phyloP scores from a whole-genome alignment of 2,888 invertebrate genomes.

The Leucophora obtusa region DNA sequence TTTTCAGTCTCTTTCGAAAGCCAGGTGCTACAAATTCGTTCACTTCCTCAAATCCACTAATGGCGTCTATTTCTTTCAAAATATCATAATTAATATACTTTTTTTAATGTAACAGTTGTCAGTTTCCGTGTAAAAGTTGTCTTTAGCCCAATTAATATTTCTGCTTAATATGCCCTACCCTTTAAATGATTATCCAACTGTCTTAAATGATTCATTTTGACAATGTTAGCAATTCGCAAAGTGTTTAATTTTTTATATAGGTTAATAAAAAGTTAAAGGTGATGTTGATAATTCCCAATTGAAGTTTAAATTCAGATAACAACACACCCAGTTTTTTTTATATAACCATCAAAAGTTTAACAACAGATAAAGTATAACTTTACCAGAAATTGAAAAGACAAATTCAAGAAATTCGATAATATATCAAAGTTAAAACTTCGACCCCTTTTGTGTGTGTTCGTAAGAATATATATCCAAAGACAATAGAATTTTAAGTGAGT shows the following conservation, averaged over 20 bases:
- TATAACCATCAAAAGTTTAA: not conserved
- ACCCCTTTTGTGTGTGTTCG: conserved; percentile 2
- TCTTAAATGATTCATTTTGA: conserved; percentile 12
- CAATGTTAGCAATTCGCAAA: conserved; percentile 33
- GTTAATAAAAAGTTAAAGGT: not conserved
- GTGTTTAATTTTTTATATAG: not conserved
- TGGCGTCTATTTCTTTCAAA: too few species aligned
- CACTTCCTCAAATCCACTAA: too few species aligned
- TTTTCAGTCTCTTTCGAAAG: too few species aligned
- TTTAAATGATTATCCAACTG: not conserved
- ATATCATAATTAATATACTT: too few species aligned
- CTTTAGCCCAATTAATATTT: too few species aligned
- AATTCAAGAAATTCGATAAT: conserved; percentile 38
- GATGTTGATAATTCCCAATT: conserved; percentile 21
- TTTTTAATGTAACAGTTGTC: too few species aligned
- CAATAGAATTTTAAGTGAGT: too few species aligned
- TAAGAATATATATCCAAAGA: too few species aligned
- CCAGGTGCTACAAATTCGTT: too few species aligned
- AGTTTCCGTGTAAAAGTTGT: too few species aligned
- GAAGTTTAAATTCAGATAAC: conserved; percentile 26
- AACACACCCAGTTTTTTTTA: conserved; percentile 1
- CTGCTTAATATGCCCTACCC: not conserved
- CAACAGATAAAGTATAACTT: conserved; percentile 19
- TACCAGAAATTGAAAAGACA: conserved; percentile 22
- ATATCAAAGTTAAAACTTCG: conserved; percentile 23